phyloP scores from a whole-genome alignment of 1,140 invertebrate genomes.

The Papilio helenus region DNA sequence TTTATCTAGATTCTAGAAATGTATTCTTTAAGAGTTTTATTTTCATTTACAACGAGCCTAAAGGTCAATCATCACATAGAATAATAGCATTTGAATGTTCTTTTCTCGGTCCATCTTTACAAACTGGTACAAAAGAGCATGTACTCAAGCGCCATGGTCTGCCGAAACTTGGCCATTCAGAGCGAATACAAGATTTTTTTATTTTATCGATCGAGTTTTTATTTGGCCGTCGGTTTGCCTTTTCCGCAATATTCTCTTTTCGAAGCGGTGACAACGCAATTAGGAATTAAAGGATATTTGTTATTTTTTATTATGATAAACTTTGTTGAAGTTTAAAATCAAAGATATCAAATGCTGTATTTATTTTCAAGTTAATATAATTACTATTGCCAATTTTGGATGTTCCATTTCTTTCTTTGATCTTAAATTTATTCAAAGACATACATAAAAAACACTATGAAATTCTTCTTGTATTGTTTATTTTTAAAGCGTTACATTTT shows the following conservation, averaged over 20 bases:
- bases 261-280: background rate
- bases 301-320: background rate
- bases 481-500: no score
- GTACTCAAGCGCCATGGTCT: background rate
- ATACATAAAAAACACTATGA: no score
- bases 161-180: constrained; percentile 23
- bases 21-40: no score
- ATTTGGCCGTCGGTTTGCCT: constrained; percentile 29
- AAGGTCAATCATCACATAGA: no score
- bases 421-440: no score
- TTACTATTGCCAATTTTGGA: no score
- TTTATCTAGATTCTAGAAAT: no score
- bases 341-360: background rate
- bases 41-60: no score
- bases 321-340: background rate
- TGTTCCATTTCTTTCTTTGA: no score
- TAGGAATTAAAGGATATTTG: background rate
- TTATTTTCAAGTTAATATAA: no score
- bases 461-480: no score
- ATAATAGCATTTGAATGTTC: background rate
- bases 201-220: constrained; percentile 36
- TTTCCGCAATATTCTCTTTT: constrained; percentile 38
- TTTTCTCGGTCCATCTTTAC: background rate
- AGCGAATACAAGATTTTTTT: constrained; percentile 28
- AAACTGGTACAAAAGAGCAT: constrained; percentile 19